These are phyloP conservation scores for Cryptoblepharus egeriae DNA, from an alignment of 2,797 vertebrate genomes.

Conservation along the genomic window DNA sequence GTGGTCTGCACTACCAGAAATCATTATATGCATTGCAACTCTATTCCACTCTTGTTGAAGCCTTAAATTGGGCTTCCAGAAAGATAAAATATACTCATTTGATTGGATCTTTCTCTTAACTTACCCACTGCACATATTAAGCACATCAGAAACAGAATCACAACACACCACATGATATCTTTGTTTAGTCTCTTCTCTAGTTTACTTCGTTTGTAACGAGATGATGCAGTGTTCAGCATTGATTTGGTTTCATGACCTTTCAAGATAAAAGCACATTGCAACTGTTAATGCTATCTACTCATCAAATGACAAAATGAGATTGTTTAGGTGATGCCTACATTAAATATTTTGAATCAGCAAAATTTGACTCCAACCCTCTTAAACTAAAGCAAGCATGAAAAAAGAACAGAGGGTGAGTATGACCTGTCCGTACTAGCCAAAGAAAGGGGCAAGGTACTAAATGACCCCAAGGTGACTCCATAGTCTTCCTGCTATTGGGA, in stretches of 20 bases:
- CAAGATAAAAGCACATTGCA: background rate
- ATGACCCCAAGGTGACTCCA: too few relatives aligned
- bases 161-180: conserved; percentile 92
- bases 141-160: conserved; percentile 90
- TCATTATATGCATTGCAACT: too few relatives aligned
- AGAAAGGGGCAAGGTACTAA: too few relatives aligned
- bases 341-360: too few relatives aligned
- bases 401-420: background rate
- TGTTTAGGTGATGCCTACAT: background rate
- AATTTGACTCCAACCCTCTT: background rate
- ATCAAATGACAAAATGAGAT: background rate
- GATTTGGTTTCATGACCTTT: conserved; percentile 97
- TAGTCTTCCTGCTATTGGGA: background rate
- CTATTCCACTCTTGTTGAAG: background rate
- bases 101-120: conserved; percentile 16
- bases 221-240: conserved; percentile 94
- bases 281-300: background rate
- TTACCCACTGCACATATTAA: conserved; percentile 86
- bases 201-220: conserved; percentile 90
- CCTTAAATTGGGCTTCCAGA: background rate
- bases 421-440: too few relatives aligned
- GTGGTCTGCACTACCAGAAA: too few relatives aligned
- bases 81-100: background rate
- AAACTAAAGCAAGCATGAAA: background rate
- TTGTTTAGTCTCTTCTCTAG: conserved; percentile 89